A percentile compares a stretch with the other conserved stretches of the same genome.
phyloP scores from a whole-genome alignment of 2,888 invertebrate genomes.

The Laspeyria flexula region DNA sequence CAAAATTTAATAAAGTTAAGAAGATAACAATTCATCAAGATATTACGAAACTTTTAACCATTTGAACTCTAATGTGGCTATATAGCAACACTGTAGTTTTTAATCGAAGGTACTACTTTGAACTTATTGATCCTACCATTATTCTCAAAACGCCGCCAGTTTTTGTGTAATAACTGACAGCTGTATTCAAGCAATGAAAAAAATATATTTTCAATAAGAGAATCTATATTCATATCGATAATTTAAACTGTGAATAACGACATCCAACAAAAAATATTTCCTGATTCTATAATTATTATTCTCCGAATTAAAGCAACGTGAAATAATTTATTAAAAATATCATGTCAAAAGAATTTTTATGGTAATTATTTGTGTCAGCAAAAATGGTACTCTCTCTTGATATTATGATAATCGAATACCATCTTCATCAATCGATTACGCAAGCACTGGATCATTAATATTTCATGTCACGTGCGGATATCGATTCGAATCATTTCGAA shows the following conservation, averaged over 20 bases:
- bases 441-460: constrained; percentile 54
- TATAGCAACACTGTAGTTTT: too few species aligned
- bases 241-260: not conserved
- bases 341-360: constrained; percentile 41
- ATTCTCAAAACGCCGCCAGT: too few species aligned
- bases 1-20: too few species aligned
- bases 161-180: too few species aligned
- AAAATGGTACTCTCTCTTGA: constrained; percentile 48
- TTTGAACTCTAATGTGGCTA: too few species aligned
- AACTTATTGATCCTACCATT: too few species aligned
- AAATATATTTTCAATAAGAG: not conserved
- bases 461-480: constrained; percentile 43
- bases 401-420: constrained; percentile 56
- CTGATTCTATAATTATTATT: not conserved
- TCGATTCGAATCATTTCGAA: constrained; percentile 45
- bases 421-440: constrained; percentile 58
- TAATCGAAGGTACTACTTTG: too few species aligned
- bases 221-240: not conserved
- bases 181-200: not conserved
- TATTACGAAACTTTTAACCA: too few species aligned
- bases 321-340: constrained; percentile 35
- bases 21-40: too few species aligned
- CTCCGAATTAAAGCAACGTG: constrained; percentile 4
- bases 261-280: not conserved
- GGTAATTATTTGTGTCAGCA: constrained; percentile 45